Conservation (phyloP, 2,113 vertebrate genomes). For the Picathartes gymnocephalus region DNA sequence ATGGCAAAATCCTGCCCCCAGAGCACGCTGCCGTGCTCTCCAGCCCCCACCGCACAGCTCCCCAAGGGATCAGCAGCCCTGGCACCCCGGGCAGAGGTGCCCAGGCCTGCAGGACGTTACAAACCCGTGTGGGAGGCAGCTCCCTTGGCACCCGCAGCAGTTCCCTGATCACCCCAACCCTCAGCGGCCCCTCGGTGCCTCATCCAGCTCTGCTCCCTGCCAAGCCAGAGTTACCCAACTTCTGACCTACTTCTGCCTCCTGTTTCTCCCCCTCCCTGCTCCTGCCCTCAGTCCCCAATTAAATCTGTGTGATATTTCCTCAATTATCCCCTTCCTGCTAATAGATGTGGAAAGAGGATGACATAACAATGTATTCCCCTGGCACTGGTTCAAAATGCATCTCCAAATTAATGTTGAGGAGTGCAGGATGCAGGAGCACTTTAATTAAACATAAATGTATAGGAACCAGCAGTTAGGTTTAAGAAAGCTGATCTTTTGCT, state of each 20-base stretch:
- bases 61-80: not conserved
- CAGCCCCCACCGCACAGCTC: not conserved
- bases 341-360: slow-evolving; percentile 56
- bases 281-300: slow-evolving; percentile 55
- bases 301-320: slow-evolving; percentile 54
- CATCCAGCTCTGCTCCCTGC: not conserved
- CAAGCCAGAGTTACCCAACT: not conserved
- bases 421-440: slow-evolving; percentile 7
- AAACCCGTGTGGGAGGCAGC: not conserved
- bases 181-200: not conserved
- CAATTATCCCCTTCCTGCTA: slow-evolving; percentile 59
- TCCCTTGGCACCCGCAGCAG: not conserved
- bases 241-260: not conserved
- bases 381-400: slow-evolving; percentile 45
- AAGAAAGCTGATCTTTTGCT: slow-evolving; percentile 1
- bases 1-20: not conserved
- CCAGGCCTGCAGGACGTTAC: not conserved
- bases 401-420: not conserved
- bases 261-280: not conserved
- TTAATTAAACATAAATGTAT: slow-evolving; percentile 39
- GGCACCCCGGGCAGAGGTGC: rapidly evolving
- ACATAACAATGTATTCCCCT: slow-evolving; percentile 53
- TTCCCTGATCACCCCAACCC: not conserved
- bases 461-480: not conserved
- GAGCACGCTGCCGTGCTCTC: not conserved